Base-by-base conservation (phyloP, 2,888 invertebrate genomes). In the Sinelater perroti region DNA sequence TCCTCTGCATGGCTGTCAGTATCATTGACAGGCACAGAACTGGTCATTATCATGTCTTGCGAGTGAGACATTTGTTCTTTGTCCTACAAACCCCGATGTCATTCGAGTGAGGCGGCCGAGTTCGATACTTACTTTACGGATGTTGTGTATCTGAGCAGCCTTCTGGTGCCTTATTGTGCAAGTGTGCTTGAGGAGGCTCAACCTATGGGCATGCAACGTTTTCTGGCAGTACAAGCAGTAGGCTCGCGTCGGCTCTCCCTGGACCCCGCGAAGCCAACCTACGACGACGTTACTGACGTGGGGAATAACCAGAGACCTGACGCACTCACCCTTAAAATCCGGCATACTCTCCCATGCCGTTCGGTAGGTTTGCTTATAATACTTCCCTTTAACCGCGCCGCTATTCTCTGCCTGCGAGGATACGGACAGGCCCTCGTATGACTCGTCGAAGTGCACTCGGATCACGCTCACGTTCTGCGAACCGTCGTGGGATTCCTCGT, bases 271-370 rank as follows among this genome's bases (percentile, higher is more conserved):
- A 28, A 85, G 71, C 85, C 85, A 85, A 60, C 83, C 85, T 83
- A n/a, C n/a, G n/a, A n/a, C n/a, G n/a, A n/a, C n/a, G n/a, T n/a
- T n/a, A n/a, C n/a, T n/a, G n/a, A 54, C n/a, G n/a, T n/a, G n/a
- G n/a, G n/a, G n/a, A n/a, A n/a, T n/a, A n/a, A n/a, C n/a, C n/a
- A n/a, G n/a, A n/a, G n/a, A n/a, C n/a, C n/a, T n/a, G n/a, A n/a
- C n/a, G n/a, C n/a, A n/a, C n/a, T n/a, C n/a, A 84, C 84, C 84
- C 80, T 81, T 80, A 70, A 84, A 84, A 74, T 84, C 84, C 0
- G 82, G 79, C 80, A 82, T 81, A 62, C 77, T 76, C 70, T 84
- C 84, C 84, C 84, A 84, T 62, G 83, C 83, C 64, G 80, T 78
- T 11, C 84, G 76, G 67, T 84, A 84, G 1, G 83, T 80, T 70